Evolutionary conservation across 2,888 invertebrate species (phyloP).

Genomic region (Ischnus inquisitorius): DNA sequence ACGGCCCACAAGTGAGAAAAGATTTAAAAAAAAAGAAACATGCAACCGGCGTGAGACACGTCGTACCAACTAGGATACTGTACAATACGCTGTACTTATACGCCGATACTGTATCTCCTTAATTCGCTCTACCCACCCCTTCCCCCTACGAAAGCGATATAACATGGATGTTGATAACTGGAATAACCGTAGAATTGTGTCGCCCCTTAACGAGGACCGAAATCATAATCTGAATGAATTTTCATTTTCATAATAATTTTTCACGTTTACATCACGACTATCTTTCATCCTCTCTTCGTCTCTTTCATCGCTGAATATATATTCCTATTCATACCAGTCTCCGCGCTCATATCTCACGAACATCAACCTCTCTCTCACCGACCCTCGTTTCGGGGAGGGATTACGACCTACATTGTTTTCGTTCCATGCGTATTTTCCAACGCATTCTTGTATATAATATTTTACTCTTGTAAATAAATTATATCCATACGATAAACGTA

Average conservation of each 20-base stretch:
- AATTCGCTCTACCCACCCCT: background rate
- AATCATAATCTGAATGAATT: constrained; percentile 6
- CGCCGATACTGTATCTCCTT: constrained; percentile 44
- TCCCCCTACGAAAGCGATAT: constrained; percentile 30
- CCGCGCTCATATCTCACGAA: constrained; percentile 8
- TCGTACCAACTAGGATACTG: constrained; percentile 60
- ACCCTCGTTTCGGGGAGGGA: constrained; percentile 17
- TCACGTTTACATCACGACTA: background rate
- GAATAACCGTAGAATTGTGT: constrained; percentile 58
- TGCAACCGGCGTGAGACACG: constrained; percentile 56
- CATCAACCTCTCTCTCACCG: constrained; percentile 46
- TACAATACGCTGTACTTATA: constrained; percentile 62
- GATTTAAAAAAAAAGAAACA: constrained; percentile 13
- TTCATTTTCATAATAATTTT: constrained; percentile 27
- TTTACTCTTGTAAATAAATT: constrained; percentile 85
- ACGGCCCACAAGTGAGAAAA: constrained; percentile 46
- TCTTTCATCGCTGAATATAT: background rate
- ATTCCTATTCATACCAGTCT: background rate
- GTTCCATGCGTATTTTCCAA: constrained; percentile 72
- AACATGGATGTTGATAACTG: constrained; percentile 54
- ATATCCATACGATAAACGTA: constrained; percentile 79
- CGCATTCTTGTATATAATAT: constrained; percentile 84
- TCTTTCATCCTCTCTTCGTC: background rate
- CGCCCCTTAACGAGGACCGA: constrained; percentile 1
- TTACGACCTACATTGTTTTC: constrained; percentile 36